Base-by-base conservation (phyloP, 2,113 vertebrate species). In the Propithecus coquereli region DNA sequence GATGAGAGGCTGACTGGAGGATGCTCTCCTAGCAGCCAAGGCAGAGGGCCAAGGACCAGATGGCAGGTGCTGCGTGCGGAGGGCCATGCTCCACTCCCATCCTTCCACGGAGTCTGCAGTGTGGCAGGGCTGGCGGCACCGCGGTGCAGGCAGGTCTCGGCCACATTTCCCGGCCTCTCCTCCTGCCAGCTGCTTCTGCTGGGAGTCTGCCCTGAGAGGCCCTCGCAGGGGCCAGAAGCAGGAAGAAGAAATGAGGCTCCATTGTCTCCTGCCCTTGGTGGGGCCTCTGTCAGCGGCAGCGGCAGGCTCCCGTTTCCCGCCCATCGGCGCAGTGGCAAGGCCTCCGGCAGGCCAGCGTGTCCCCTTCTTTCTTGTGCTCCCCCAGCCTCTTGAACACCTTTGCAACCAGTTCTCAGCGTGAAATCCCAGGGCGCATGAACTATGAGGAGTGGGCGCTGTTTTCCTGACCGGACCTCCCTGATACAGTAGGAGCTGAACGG, bases 81-180 rank as follows among this genome's bases (percentile, higher is more conserved):
- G 25, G 30, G 74, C 74, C 10, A 9, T 34, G 70, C 23, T 32
- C 34, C 34, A 52, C 17, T 3, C 8, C 12, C 22, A 2, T 10
- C 37, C 70, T 50, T 61, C 76, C 14, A 6, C 1, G 8, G 37
- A 71, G 25, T 16, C 20, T 37, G 32, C 0, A 0, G 50, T 7
- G 34, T 71, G 30, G 54, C 47, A 54, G 30, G 16, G 22, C 12
- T 61, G 32, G 65, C 23, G 32, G 20, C 11, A 10, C 8, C 4
- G 5, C 3, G 0, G n/a, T 3, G 3, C 18, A 22, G 34, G 4
- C 27, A 43, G 34, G 40, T 68, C 16, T 18, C 6, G 32, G n/a
- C 12, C 37, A 6, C 32, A 30, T 57, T 81, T 43, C 70, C 25
- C 37, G 81, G 37, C 45, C 40, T 45, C 30, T 79, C 20, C 45